phyloP scores from a whole-genome alignment of 2,797 vertebrate genomes.

The Salmo trutta region DNA sequence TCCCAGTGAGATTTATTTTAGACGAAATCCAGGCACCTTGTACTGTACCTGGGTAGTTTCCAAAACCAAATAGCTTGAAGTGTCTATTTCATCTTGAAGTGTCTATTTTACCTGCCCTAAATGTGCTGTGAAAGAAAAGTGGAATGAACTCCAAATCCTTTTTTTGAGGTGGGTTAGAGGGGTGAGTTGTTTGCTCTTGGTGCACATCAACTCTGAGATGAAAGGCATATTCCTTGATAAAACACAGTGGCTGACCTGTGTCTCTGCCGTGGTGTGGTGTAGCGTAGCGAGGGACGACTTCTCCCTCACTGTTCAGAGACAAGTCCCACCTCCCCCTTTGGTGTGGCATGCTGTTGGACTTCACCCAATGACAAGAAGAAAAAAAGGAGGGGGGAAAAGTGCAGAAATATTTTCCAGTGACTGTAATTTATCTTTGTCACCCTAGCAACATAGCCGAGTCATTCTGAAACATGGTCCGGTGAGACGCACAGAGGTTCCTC shows the following conservation, averaged over 20 bases:
- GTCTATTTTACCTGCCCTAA: slow-evolving; percentile 25
- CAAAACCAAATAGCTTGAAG: slow-evolving; percentile 16
- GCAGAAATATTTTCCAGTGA: slow-evolving; percentile 73
- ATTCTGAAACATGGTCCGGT: slow-evolving; percentile 72
- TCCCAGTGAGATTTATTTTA: slow-evolving; percentile 32
- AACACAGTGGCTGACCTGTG: slow-evolving; percentile 58
- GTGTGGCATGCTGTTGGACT: slow-evolving; percentile 66
- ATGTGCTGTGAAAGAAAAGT: slow-evolving; percentile 22
- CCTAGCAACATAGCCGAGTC: slow-evolving; percentile 75
- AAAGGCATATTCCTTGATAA: slow-evolving; percentile 48
- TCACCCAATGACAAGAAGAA: slow-evolving; percentile 52
- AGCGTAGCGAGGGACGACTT: slow-evolving; percentile 42
- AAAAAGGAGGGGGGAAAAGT: slow-evolving; percentile 4
- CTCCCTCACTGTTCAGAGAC: slow-evolving; percentile 49
- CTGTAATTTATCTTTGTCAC: slow-evolving; percentile 83
- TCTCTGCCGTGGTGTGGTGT: not conserved
- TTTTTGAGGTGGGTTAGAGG: slow-evolving; percentile 25
- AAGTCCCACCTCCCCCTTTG: slow-evolving; percentile 39
- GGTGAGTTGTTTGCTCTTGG: slow-evolving; percentile 36
- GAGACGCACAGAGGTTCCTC: slow-evolving; percentile 76
- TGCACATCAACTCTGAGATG: slow-evolving; percentile 37
- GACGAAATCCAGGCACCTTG: slow-evolving; percentile 26
- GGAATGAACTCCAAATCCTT: slow-evolving; percentile 34
- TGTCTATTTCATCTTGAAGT: slow-evolving; percentile 17
- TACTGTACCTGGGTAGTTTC: not conserved